phyloP scores from a whole-genome alignment of 2,797 vertebrate species.

The Hydrophis major region DNA sequence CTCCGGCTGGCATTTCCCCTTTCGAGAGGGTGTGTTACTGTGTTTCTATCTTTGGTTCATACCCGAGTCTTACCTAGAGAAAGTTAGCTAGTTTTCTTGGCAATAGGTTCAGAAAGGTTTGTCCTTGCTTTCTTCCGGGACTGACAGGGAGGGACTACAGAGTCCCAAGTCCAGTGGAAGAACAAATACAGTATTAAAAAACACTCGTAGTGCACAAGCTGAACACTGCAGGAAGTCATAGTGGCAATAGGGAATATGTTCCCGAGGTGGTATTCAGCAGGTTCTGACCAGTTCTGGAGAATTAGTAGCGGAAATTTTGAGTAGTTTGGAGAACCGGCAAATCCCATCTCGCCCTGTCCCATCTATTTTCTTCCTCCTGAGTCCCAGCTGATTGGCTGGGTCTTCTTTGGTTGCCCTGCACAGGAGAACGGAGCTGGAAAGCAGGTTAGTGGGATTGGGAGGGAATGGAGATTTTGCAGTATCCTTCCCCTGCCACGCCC shows the following conservation, averaged over 20 bases:
- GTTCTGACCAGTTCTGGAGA: no score
- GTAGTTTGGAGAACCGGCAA: no score
- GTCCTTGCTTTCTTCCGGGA: not conserved
- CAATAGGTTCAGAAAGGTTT: not conserved
- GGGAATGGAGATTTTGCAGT: no score
- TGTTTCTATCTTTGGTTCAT: not conserved
- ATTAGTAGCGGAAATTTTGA: no score
- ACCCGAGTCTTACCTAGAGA: not conserved
- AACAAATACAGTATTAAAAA: not conserved
- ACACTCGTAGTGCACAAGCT: not conserved
- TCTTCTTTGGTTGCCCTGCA: no score
- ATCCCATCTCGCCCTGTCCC: no score
- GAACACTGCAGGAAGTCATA: not conserved
- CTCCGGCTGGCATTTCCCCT: not conserved
- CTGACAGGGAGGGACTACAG: not conserved
- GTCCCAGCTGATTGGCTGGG: no score
- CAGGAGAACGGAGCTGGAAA: no score
- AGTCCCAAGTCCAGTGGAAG: not conserved
- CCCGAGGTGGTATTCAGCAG: no score
- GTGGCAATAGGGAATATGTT: not conserved
- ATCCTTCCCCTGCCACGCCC: no score
- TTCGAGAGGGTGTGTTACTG: not conserved
- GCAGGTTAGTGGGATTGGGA: no score
- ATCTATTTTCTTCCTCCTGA: no score
- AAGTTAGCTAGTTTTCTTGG: not conserved